Evolutionary conservation across 2,888 invertebrate genomes (phyloP).

Genomic region (Lepas anatifera): DNA sequence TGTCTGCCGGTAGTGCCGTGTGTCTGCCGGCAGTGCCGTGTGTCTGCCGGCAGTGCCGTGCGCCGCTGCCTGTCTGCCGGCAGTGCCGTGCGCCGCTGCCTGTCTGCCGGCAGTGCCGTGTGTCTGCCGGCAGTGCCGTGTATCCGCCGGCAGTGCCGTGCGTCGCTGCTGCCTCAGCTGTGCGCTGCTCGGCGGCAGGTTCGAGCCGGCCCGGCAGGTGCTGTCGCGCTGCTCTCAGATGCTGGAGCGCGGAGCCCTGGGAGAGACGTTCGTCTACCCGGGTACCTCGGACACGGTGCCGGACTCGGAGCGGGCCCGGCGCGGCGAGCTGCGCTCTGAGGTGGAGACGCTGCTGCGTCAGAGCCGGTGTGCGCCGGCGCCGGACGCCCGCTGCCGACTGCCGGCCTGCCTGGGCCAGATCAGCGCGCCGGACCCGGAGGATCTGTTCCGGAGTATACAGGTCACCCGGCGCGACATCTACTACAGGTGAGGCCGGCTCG

Average conservation of each 20-base stretch:
- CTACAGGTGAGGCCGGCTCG: not conserved
- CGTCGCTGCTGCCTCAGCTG: too few relatives aligned
- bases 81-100: too few relatives aligned
- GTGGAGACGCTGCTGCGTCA: not conserved
- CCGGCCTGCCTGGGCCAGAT: not conserved
- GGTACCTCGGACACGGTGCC: not conserved
- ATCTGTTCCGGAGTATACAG: not conserved
- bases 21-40: too few relatives aligned
- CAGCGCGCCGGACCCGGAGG: not conserved
- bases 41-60: too few relatives aligned
- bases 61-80: too few relatives aligned
- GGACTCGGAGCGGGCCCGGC: not conserved
- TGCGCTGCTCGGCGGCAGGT: too few relatives aligned
- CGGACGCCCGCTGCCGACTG: not conserved
- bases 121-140: too few relatives aligned
- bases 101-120: too few relatives aligned
- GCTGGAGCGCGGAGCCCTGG: not conserved
- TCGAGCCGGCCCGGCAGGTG: not conserved
- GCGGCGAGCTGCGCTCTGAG: not conserved
- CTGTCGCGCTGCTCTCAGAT: not conserved
- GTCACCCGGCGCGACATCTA: not conserved
- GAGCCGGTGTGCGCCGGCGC: not conserved
- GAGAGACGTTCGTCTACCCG: not conserved
- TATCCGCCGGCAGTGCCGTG: too few relatives aligned
- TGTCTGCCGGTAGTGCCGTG: too few relatives aligned